Evolutionary conservation across 2,797 vertebrate genomes (phyloP), one percentile per base, ranked within the genome.

Genomic region (Coracias cyanogaster): DNA sequence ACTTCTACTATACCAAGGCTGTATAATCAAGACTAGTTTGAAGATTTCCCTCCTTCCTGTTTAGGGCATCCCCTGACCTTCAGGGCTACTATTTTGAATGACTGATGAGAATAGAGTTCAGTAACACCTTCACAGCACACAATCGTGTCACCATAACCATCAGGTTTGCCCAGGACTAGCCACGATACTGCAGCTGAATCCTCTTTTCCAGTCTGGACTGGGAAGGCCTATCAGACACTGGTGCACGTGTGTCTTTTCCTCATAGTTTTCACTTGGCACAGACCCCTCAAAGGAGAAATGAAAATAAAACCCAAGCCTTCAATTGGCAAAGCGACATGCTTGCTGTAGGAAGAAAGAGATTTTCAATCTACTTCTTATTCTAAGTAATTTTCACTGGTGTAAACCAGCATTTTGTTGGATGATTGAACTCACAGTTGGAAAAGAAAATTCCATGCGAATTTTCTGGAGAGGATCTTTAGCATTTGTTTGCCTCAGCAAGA

Each of bases 401-500:
- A 41, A 87, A 67, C 11, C 14, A 78, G 31, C 12, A 52, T 86
- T 88, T 90, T 88, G 28, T 43, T 86, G 31, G 69, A 28, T 57
- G 58, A 45, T 41, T 81, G 54, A 89, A 73, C 8, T 71, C 67
- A 49, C 10, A 31, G n/a, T 26, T 84, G 58, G 29, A 92, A 79
- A 90, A 79, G 51, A 88, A 60, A 89, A 82, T 49, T 74, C 49
- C 54, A 37, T 29, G 45, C 51, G 73, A 83, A 78, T 82, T 87
- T 93, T 88, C 66, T 33, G 41, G 18, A 74, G 26, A 69, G 8
- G 14, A 86, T 82, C 55, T 83, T 80, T 82, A 88, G 54, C 12
- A 83, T 81, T 94, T 92, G 33, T 86, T 70, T 3, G 5, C 20
- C 65, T 96, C 65, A 82, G 57, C 65, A 95, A 86, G 48, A 94